These are phyloP conservation scores for Pteromalus puparum DNA, from an alignment of 1,140 invertebrate genomes.

Conservation along the genomic window DNA sequence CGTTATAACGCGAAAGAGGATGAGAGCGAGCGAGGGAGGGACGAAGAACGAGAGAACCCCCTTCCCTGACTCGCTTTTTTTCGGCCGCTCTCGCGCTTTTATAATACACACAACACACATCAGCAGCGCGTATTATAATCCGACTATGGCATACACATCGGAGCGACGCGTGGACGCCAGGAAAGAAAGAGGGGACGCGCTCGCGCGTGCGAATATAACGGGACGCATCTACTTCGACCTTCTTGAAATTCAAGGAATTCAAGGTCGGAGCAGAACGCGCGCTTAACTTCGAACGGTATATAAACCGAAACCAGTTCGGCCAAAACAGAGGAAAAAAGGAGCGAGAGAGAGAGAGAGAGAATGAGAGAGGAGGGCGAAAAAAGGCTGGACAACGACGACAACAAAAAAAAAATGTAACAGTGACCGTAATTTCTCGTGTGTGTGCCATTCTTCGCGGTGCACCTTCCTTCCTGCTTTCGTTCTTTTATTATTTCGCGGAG, in stretches of 20 bases:
- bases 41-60: background rate
- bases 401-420: slow-evolving; percentile 47
- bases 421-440: slow-evolving; percentile 49
- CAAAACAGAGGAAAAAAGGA: slow-evolving; percentile 34
- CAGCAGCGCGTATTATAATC: slow-evolving; percentile 30
- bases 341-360: slow-evolving; percentile 4
- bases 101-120: background rate
- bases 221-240: slow-evolving; percentile 55
- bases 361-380: background rate
- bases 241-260: slow-evolving; percentile 59
- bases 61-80: background rate
- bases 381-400: background rate
- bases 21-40: background rate
- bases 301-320: slow-evolving; percentile 46
- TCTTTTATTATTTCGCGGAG: background rate
- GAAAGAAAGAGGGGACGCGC: background rate
- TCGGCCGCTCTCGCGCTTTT: background rate
- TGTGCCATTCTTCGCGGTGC: slow-evolving; percentile 25
- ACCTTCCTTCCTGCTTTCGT: slow-evolving; percentile 25
- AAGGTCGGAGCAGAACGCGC: slow-evolving; percentile 55
- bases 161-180: background rate
- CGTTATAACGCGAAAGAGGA: background rate
- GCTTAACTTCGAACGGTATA: slow-evolving; percentile 49
- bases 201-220: slow-evolving; percentile 44
- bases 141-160: background rate